phyloP scores from a whole-genome alignment of 2,888 invertebrate species.

The Orthosia gothica region DNA sequence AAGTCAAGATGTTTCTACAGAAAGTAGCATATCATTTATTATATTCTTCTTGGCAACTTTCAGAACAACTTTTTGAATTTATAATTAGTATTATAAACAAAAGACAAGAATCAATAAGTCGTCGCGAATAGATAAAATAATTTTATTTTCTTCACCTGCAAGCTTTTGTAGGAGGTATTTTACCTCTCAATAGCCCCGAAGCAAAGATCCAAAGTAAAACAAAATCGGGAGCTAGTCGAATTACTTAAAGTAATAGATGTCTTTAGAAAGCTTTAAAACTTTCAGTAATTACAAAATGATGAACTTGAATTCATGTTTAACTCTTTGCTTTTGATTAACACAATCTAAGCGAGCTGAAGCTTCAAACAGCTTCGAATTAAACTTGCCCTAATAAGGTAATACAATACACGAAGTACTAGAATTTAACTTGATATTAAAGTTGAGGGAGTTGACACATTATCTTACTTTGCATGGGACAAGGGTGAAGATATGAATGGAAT shows the following conservation, averaged over 20 bases:
- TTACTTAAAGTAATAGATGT: conserved; percentile 29
- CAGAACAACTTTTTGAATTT: conserved; percentile 25
- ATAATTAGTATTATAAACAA: conserved; percentile 31
- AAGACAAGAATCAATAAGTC: background rate
- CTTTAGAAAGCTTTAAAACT: conserved; percentile 31
- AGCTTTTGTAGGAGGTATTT: background rate
- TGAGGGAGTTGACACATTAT: conserved; percentile 55
- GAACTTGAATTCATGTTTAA: conserved; percentile 30
- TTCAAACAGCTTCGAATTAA: conserved; percentile 32
- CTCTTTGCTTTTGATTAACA: conserved; percentile 35
- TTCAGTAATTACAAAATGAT: conserved; percentile 43
- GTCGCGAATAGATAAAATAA: background rate
- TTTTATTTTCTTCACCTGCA: conserved; percentile 1
- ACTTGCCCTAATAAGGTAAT: conserved; percentile 30
- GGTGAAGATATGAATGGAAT: conserved; percentile 55
- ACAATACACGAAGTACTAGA: conserved; percentile 18
- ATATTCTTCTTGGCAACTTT: conserved; percentile 14
- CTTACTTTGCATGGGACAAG: conserved; percentile 46
- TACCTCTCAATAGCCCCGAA: background rate
- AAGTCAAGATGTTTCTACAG: conserved; percentile 17
- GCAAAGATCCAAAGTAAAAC: conserved; percentile 4
- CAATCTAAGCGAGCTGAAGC: conserved; percentile 35
- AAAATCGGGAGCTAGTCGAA: conserved; percentile 20
- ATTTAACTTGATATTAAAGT: conserved; percentile 32
- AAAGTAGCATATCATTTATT: conserved; percentile 25